Percentiles rank a stretch among this genome's conserved stretches.
Conservation (phyloP, 2,113 vertebrate genomes). For the Gasterosteus nipponicus region DNA sequence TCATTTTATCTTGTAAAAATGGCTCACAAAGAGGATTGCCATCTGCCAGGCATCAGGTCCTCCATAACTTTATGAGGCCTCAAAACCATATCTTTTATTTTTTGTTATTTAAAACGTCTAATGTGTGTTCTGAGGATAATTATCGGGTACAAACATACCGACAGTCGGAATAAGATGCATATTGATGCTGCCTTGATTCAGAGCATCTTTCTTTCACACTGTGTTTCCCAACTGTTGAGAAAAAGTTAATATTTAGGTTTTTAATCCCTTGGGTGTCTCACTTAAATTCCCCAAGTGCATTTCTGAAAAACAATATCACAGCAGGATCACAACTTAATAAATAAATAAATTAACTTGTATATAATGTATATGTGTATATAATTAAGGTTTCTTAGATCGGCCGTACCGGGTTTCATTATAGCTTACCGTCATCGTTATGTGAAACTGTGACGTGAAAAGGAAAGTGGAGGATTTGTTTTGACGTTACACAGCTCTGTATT, state of each 20-base stretch:
- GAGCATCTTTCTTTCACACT: conserved; percentile 32
- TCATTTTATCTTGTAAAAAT: not conserved
- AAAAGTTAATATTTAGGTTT: conserved; percentile 31
- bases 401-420: not conserved
- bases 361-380: no score
- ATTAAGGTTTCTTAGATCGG: not conserved
- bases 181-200: conserved; percentile 46
- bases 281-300: conserved; percentile 32
- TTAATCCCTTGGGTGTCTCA: conserved; percentile 13
- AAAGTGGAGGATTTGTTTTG: conserved; percentile 3
- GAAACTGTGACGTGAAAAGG: conserved; percentile 8
- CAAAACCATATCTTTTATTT: not conserved
- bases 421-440: not conserved
- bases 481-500: conserved; percentile 12
- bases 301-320: conserved; percentile 11
- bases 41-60: not conserved
- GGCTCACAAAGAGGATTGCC: not conserved
- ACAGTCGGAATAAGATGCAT: conserved; percentile 49
- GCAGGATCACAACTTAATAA: conserved; percentile 10
- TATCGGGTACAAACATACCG: conserved; percentile 48
- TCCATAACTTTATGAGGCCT: not conserved
- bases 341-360: no score
- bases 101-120: not conserved
- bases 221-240: conserved; percentile 44
- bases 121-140: conserved; percentile 38